phyloP scores from a whole-genome alignment of 1,140 invertebrate species.

The Cotesia vestalis region DNA sequence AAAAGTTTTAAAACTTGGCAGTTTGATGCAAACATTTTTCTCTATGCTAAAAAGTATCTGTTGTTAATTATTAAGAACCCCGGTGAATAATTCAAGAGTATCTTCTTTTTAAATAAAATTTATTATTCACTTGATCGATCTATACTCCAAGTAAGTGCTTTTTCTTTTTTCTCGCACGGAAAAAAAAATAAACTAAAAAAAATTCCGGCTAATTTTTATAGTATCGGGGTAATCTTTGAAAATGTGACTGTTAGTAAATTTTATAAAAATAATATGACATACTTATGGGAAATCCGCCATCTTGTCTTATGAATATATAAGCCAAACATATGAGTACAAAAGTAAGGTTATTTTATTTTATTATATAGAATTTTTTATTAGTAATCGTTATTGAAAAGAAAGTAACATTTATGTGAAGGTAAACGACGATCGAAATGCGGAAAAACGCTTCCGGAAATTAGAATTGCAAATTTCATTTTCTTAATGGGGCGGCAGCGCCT shows the following conservation, averaged over 20 bases:
- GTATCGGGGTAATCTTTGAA: too few relatives aligned
- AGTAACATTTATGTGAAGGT: constrained; percentile 11
- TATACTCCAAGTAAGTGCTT: neutral
- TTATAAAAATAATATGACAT: too few relatives aligned
- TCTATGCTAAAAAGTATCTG: neutral
- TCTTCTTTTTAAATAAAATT: neutral
- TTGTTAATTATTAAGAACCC: constrained; percentile 15
- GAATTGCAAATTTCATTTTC: constrained; percentile 46
- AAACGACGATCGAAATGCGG: constrained; percentile 31
- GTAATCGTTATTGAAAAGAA: constrained; percentile 29
- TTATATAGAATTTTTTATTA: neutral
- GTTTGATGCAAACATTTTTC: neutral
- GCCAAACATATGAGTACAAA: too few relatives aligned
- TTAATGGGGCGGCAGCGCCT: constrained; percentile 38
- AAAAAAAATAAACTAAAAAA: too few relatives aligned
- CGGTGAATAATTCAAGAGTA: neutral
- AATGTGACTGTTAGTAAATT: too few relatives aligned
- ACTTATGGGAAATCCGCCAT: too few relatives aligned
- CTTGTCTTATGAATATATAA: too few relatives aligned
- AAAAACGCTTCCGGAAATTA: constrained; percentile 38
- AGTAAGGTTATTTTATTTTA: too few relatives aligned
- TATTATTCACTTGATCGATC: constrained; percentile 10
- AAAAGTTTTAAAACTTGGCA: neutral
- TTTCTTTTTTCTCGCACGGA: neutral
- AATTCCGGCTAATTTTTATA: too few relatives aligned